Base-by-base conservation (phyloP, 2,888 invertebrate species). In the Horisme vitalbata region DNA sequence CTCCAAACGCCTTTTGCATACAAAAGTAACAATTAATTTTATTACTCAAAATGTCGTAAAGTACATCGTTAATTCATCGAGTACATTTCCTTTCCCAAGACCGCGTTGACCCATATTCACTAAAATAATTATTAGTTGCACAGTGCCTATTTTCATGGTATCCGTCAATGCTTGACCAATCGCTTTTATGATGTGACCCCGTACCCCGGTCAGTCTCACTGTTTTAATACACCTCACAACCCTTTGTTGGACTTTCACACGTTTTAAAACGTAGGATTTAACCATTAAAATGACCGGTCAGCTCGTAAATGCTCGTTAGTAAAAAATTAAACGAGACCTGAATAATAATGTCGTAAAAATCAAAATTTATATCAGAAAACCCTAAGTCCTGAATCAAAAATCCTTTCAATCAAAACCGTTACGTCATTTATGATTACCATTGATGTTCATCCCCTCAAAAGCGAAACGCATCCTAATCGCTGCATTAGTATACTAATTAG, bases 301-400 rank as follows among this genome's bases (percentile, higher is more conserved):
- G 65, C 72, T 81, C 83, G 67, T 86, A 81, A 86, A 85, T 60
- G 48, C 68, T 76, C 60, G 72, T 74, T 74, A 79, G 65, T 71
- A 65, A 68, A 71, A 71, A 69, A 71, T 65, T 62, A 66, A 67
- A 71, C 65, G 57, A 61, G 55, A 65, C 68, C 58, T 61, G 83
- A 69, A 86, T 87, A 85, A 84, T 84, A 81, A 76, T 77, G 77
- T 79, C 82, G 83, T 87, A 84, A 88, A 86, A 82, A 67, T 71
- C 49, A n/a, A 76, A 80, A 79, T 79, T 81, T 82, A 63, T 60
- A 53, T 48, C 46, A 39, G 58, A 63, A 65, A 65, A 65, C 53
- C 32, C 43, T 51, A 52, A 37, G 45, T 27, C 35, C 3, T 15
- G n/a, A 18, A 4, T 18, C 18, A 18, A 6, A 18, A 41, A 41